Evolutionary conservation across 2,888 invertebrate genomes (phyloP).

Genomic region (Melanostoma mellinum): DNA sequence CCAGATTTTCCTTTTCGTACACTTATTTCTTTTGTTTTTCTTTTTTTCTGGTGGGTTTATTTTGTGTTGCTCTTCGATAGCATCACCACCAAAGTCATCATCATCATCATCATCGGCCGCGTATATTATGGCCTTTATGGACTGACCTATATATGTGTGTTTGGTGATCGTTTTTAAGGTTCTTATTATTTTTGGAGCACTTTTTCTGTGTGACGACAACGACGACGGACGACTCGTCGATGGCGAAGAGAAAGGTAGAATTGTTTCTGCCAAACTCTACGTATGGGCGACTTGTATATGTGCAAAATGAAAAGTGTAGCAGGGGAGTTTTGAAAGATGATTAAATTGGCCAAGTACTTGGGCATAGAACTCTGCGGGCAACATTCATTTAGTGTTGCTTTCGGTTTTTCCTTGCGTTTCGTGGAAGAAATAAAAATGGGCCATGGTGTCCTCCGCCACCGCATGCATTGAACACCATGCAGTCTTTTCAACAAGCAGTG

Average conservation of each 20-base stretch:
- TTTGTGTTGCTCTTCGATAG: conserved; percentile 9
- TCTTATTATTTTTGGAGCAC: conserved; percentile 49
- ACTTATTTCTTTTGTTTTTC: background rate
- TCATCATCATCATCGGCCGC: conserved; percentile 40
- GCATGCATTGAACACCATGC: conserved; percentile 30
- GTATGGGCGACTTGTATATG: background rate
- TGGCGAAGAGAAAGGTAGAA: conserved; percentile 59
- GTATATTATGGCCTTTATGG: conserved; percentile 32
- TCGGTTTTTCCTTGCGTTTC: conserved; percentile 48
- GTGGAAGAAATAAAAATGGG: conserved; percentile 16
- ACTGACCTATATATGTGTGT: conserved; percentile 54
- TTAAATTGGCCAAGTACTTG: conserved; percentile 63
- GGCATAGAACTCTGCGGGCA: conserved; percentile 6
- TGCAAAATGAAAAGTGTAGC: conserved; percentile 63
- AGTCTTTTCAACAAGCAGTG: conserved; percentile 44
- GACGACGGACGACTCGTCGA: background rate
- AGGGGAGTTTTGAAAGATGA: conserved; percentile 57
- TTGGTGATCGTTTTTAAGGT: conserved; percentile 56
- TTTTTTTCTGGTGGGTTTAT: background rate
- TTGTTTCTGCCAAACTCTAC: conserved; percentile 5
- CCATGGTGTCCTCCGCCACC: conserved; percentile 39
- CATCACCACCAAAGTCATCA: background rate
- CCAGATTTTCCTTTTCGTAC: conserved; percentile 54
- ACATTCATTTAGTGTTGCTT: conserved; percentile 58
- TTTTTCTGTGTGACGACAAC: conserved; percentile 24